Conservation (phyloP, 2,888 invertebrate species). For the Tenthredo mesomela region DNA sequence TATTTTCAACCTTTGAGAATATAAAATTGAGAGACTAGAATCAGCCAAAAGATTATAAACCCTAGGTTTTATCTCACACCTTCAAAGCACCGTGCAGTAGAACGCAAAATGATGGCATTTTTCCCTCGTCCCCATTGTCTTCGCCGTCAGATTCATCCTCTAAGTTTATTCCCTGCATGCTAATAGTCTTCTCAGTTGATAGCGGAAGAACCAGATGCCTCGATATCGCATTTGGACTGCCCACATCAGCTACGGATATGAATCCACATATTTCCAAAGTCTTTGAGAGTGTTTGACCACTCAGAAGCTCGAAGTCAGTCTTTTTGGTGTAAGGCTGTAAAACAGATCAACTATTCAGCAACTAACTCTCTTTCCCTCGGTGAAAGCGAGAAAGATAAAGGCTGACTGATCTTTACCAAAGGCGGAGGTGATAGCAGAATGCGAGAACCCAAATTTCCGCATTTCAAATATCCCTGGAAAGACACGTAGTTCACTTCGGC, state of each 20-base stretch:
- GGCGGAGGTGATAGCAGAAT: constrained; percentile 88
- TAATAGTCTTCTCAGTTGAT: constrained; percentile 77
- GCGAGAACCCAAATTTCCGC: constrained; percentile 87
- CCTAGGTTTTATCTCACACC: constrained; percentile 77
- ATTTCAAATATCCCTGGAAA: constrained; percentile 86
- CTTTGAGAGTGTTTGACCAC: constrained; percentile 84
- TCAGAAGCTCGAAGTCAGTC: constrained; percentile 82
- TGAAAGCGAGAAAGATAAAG: too few species aligned
- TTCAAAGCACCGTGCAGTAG: constrained; percentile 95
- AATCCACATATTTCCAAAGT: constrained; percentile 93
- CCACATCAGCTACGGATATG: constrained; percentile 91
- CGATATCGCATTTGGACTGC: constrained; percentile 94
- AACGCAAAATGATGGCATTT: constrained; percentile 94
- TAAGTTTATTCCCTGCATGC: constrained; percentile 76
- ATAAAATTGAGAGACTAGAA: not conserved
- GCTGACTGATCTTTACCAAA: constrained; percentile 77
- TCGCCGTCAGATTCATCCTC: constrained; percentile 80
- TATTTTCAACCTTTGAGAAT: constrained; percentile 86
- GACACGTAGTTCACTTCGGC: constrained; percentile 87
- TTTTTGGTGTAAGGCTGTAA: constrained; percentile 81
- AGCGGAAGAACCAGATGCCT: constrained; percentile 93
- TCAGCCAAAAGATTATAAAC: too few species aligned
- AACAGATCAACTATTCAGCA: not conserved
- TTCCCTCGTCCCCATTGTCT: constrained; percentile 85
- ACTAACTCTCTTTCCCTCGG: not conserved